Evolutionary conservation across 2,797 vertebrate species (phyloP).

Genomic region (Fratercula arctica): DNA sequence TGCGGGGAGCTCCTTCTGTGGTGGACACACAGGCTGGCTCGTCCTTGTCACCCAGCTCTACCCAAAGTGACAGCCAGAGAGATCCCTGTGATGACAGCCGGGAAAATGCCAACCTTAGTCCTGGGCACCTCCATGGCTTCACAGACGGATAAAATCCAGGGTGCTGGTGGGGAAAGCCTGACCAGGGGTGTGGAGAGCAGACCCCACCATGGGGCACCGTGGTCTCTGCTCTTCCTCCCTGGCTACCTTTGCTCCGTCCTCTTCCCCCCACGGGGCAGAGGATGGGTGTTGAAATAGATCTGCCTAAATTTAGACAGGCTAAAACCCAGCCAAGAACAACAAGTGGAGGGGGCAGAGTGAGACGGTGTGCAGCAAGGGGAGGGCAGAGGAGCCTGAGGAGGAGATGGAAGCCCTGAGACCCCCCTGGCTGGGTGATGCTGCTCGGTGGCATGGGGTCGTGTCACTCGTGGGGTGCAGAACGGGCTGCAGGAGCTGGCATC

Average conservation of each 20-base stretch:
- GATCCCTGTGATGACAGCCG: accelerated
- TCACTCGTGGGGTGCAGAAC: not conserved
- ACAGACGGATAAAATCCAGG: accelerated
- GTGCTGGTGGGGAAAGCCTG: not conserved
- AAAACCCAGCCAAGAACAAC: constrained; percentile 5
- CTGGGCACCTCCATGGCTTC: not conserved
- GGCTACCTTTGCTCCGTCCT: constrained; percentile 37
- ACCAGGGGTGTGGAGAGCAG: accelerated
- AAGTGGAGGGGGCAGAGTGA: not conserved
- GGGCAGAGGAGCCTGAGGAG: not conserved
- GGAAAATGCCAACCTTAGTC: not conserved
- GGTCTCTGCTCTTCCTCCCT: not conserved
- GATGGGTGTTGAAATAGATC: constrained; percentile 27
- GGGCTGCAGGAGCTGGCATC: not conserved
- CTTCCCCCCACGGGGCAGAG: not conserved
- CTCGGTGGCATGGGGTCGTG: accelerated
- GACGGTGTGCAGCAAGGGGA: accelerated
- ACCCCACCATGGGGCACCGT: accelerated
- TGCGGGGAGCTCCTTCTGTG: not conserved
- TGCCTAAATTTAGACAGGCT: constrained; percentile 65
- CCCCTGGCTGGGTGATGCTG: not conserved
- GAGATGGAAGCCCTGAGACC: not conserved
- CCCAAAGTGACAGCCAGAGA: not conserved
- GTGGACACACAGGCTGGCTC: not conserved
- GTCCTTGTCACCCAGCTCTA: constrained; percentile 14